Evolutionary conservation across 2,113 vertebrate species (phyloP), one percentile per base, ranked within the genome.

Genomic region (Oxygymnocypris stewartii): DNA sequence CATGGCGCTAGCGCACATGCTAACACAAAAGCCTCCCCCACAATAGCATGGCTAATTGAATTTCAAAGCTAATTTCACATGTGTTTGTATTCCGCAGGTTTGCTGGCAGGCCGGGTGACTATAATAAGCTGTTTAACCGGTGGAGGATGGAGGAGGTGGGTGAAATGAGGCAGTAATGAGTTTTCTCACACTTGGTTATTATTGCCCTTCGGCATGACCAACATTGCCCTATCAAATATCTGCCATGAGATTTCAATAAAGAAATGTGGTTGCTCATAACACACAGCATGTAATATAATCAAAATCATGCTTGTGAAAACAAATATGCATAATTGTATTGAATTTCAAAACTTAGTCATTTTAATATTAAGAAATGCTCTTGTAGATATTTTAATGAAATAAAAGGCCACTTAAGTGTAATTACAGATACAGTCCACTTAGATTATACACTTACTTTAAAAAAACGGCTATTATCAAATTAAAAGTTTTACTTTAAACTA

Each of bases 61-160:
- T 93, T 92, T 83, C 23, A 1, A 63, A 28, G 85, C 88, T 92
- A 88, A 67, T 44, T 57, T 28, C 2, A 14, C 8, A 85, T 93
- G n/a, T n/a, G 86, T 90, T 87, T 94, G 82, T 84, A 77, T 75
- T 79, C 57, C n/a, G 59, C 92, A 99, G 98, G 93, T 99, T 99
- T 94, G 97, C 97, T 86, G 98, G 98, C 82, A 96, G 98, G 88
- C 98, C 98, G 73, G 98, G 98, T 89, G 98, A 98, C 89, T 99
- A 99, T 93, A 98, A 98, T 94, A 98, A 98, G 93, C 96, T 99
- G 89, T 99, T 99, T 91, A 96, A 98, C 91, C 96, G 97, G 89
- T 99, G 98, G 98, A 96, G 98, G 89, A 92, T 99, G 90, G 98
- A 99, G 92, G 98, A 99, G 95, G 98, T 99, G 94, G 96, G 95